Base-by-base conservation (phyloP, 2,888 invertebrate species). In the Nezara viridula region DNA sequence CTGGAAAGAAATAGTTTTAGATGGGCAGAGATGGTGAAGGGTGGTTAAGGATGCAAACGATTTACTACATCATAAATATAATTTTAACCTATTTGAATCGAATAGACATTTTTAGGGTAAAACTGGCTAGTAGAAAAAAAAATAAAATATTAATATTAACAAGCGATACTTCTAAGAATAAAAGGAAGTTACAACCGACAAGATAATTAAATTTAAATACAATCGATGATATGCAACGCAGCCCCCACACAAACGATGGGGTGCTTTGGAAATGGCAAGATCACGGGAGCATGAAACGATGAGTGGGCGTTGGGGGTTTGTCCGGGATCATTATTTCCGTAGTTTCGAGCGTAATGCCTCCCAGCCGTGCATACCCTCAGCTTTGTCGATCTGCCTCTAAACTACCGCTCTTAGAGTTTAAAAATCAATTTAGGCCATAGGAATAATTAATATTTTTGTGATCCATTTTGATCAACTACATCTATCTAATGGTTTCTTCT, bases 341-440 rank as follows among this genome's bases (percentile, higher is more conserved):
- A 73, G 66, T 73, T 73, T 73, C 19, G 66, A 73, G 66, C 66
- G 66, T 73, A 37, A 73, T 73, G 66, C 66, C 37, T 73, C 32
- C 66, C 19, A 32, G 32, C 27, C 66, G 19, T 73, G 66, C 66
- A 73, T 73, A 37, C 37, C 16, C 19, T 37, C 1, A 2, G 66
- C 66, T 73, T 73, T 73, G 66, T 73, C 3, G 10, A 60, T 0
- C 12, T 14, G 10, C 14, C 10, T 60, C 27, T 27, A 12, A 60
- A 27, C 10, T n/a, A 7, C 9, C 1, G 2, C 2, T 6, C 27
- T 60, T 27, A 27, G 27, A 27, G 27, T 14, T 27, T 60, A 60
- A 27, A 10, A 27, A 60, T 60, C 60, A 27, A 14, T 5, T 52
- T 4, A 50, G n/a, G n/a, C n/a, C n/a, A n/a, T n/a, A n/a, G n/a